Base-by-base conservation (phyloP, 2,113 vertebrate species). In the Mastomys natalensis region DNA sequence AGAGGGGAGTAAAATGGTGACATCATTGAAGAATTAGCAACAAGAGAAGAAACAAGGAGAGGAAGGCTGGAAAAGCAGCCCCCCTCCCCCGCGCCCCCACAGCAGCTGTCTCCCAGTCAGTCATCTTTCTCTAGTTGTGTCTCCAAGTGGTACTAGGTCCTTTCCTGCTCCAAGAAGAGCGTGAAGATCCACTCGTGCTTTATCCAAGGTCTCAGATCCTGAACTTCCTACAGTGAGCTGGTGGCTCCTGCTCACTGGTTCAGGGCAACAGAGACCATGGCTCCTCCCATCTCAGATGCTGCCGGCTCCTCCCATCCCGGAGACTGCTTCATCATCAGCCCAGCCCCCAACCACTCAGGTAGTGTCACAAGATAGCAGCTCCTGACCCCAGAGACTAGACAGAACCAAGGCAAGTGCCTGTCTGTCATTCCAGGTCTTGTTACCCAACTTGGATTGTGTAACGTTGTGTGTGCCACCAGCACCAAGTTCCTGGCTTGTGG, bases 51-150 rank as follows among this genome's bases (percentile, higher is more conserved):
- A 66, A 58, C 17, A 58, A 43, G 2, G 2, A 45, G n/a, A 22
- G 5, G 12, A 29, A 5, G 0, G 17, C 11, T 40, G 10, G 0
- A 16, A 53, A 66, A 24, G 22, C 45, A n/a, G n/a, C n/a, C n/a
- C n/a, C 48, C 43, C 70, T 37, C 31, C n/a, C 68, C 43, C 34
- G 48, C 48, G 9, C 48, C 43, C 45, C 73, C 31, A 34, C 31
- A 40, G 62, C 31, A 13, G 55, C 48, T 82, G 21, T 82, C 53
- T 68, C 68, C 68, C 34, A 82, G 53, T 8, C n/a, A 43, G 55
- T 15, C 24, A 19, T 31, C 64, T 48, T 31, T 43, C 68, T 51
- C 64, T 37, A 26, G 7, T 24, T 72, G n/a, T 77, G 8, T 91
- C 85, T 53, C 53, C 29, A 43, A 64, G 5, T 37, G 31, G 22